These are phyloP conservation scores for Cataglyphis cursor DNA, from an alignment of 2,888 invertebrate genomes.

Conservation along the genomic window DNA sequence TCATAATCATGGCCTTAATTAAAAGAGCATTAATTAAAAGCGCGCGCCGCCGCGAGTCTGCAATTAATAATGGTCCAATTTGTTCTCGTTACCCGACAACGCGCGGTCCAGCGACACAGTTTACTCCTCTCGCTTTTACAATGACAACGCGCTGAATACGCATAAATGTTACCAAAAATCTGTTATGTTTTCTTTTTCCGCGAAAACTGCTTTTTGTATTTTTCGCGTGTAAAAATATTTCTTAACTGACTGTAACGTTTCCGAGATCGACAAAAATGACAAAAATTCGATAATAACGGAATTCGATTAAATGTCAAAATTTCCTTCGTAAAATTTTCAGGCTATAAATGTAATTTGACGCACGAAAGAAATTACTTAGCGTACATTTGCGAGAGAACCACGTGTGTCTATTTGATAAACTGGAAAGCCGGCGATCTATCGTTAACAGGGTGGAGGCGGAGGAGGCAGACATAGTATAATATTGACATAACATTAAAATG, in stretches of 20 bases:
- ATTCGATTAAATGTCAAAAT: conserved; percentile 8
- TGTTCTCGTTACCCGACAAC: conserved; percentile 77
- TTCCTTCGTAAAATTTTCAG: conserved; percentile 9
- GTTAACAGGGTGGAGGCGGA: conserved; percentile 11
- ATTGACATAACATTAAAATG: conserved; percentile 54
- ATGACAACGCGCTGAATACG: conserved; percentile 29
- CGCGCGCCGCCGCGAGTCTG: conserved; percentile 68
- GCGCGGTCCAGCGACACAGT: conserved; percentile 59
- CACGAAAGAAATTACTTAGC: conserved; percentile 22
- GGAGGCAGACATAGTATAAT: conserved; percentile 33
- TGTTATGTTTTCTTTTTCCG: not conserved
- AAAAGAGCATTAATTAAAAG: conserved; percentile 82
- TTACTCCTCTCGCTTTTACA: conserved; percentile 56
- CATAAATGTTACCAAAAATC: conserved; percentile 34
- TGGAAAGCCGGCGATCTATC: conserved; percentile 23
- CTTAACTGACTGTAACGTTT: not conserved
- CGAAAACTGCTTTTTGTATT: not conserved
- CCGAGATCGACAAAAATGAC: not conserved
- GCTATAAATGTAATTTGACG: conserved; percentile 13
- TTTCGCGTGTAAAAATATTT: not conserved
- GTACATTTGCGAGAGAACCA: not conserved
- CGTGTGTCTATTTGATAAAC: conserved; percentile 22
- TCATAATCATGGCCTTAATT: conserved; percentile 81
- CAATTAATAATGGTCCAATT: conserved; percentile 81
- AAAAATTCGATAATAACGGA: conserved; percentile 4